Evolutionary conservation across 1,140 invertebrate genomes (phyloP).

Genomic region (Gryllus bimaculatus): DNA sequence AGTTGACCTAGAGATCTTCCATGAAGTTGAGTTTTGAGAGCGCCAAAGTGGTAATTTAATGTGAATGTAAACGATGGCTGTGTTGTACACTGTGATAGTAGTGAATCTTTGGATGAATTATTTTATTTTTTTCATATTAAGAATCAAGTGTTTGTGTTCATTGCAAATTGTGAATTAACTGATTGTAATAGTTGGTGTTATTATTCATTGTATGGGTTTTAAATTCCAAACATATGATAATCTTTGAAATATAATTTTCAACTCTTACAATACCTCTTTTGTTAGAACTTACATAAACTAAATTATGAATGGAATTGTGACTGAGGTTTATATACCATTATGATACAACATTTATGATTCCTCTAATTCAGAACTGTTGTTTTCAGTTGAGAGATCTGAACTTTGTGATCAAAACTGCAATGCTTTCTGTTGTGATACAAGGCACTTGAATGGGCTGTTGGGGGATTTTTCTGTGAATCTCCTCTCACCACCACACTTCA

Average conservation of each 20-base stretch:
- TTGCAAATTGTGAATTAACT: no score
- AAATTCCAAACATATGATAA: no score
- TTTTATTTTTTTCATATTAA: no score
- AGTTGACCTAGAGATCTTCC: no score
- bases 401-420: background rate
- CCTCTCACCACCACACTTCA: background rate
- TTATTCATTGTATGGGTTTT: no score
- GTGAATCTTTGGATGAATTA: no score
- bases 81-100: no score
- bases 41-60: no score
- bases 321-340: background rate
- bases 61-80: no score
- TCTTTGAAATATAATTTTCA: background rate
- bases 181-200: no score
- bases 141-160: no score
- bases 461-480: background rate
- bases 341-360: background rate
- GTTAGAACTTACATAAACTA: background rate
- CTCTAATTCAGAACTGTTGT: background rate
- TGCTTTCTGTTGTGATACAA: background rate
- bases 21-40: no score
- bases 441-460: background rate
- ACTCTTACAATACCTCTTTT: background rate
- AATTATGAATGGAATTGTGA: background rate
- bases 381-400: background rate